Evolutionary conservation across 2,888 invertebrate species (phyloP).

Genomic region (Aelia acuminata): DNA sequence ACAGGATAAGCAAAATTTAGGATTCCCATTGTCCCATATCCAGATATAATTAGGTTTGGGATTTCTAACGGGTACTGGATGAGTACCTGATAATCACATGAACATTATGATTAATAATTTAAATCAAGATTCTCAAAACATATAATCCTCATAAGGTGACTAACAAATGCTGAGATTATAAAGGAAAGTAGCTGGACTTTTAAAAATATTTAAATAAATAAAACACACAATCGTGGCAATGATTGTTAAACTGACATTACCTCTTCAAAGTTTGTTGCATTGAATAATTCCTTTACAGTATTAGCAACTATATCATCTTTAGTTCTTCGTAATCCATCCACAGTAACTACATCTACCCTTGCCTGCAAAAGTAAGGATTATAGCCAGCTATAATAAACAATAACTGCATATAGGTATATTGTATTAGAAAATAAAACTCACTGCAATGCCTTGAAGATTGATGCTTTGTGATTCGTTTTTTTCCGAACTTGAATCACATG

Average conservation of each 20-base stretch:
- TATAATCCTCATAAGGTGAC: no score
- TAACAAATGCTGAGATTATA: no score
- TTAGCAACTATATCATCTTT: slow-evolving; percentile 89
- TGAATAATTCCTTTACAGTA: slow-evolving; percentile 86
- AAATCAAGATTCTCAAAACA: no score
- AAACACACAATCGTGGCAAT: background rate
- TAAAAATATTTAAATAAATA: background rate
- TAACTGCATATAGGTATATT: background rate
- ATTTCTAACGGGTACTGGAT: no score
- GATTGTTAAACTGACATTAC: slow-evolving; percentile 70
- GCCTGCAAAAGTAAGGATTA: slow-evolving; percentile 73
- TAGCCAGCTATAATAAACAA: background rate
- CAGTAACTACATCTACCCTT: slow-evolving; percentile 86
- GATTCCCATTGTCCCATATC: no score
- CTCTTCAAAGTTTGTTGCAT: slow-evolving; percentile 88
- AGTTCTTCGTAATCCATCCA: slow-evolving; percentile 88
- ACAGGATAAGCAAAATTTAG: no score
- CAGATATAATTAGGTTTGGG: no score
- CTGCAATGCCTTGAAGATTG: slow-evolving; percentile 54
- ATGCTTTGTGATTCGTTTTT: slow-evolving; percentile 53
- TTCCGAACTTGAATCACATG: background rate
- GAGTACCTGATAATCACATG: no score
- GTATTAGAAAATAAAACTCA: slow-evolving; percentile 16
- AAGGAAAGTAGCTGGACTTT: background rate
- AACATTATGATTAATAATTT: no score